Evolutionary conservation across 1,140 invertebrate species (phyloP), one percentile per base, ranked within the genome.

Genomic region (Macrobrachium nipponense): DNA sequence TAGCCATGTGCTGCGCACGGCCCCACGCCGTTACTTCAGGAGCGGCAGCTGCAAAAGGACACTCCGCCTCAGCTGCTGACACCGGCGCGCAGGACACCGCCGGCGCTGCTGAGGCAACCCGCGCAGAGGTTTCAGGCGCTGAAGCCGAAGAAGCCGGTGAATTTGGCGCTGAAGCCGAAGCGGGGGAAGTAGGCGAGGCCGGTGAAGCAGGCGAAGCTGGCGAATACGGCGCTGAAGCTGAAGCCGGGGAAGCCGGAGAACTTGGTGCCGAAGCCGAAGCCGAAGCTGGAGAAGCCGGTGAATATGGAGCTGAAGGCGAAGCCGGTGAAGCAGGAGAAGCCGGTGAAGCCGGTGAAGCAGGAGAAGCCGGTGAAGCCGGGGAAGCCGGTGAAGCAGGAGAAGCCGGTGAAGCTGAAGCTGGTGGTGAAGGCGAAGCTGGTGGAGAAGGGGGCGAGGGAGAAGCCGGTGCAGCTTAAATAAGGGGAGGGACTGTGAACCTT

Each of bases 1-100:
- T 72, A 43, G 68, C 83, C 58, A 58, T 79, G 64, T 79, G 83
- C 83, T 51, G 51, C 64, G 83, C 83, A 10, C 59, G 83, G 64
- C 83, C 83, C 7, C 75, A 86, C 51, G 36, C 51, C 51, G 12
- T 7, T 51, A 12, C 51, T 51, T 2, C 64, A 18, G 18, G n/a
- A 23, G 76, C 51, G 51, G 76, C 17, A 15, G 76, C 51, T n/a
- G 59, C 15, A 15, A 18, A 44, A 11, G 76, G 18, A 23, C 44
- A 78, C 10, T 58, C 76, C 60, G 76, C 20, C 76, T 12, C 20
- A 10, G 66, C 23, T 10, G 66, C 36, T 27, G 20, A 23, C 66
- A 36, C 66, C 20, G 66, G 15, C 5, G 20, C 66, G 51, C 43
- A 51, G 12, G 51, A 51, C 7, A 6, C 44, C 79, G 23, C 18